Percentiles rank a stretch among this genome's conserved stretches.
phyloP scores from a whole-genome alignment of 2,888 invertebrate genomes.

The Melanchra persicariae region DNA sequence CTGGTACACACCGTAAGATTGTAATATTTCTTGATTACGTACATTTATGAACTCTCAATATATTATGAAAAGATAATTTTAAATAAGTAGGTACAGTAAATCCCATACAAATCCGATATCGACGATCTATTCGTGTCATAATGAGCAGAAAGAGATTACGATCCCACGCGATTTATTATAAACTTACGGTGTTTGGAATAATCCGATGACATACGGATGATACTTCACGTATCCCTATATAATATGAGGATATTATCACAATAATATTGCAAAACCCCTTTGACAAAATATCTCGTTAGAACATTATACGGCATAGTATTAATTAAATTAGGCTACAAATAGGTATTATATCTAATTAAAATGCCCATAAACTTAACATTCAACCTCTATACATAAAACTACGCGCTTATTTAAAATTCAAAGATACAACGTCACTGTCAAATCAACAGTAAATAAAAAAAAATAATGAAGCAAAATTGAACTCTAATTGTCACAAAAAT shows the following conservation, averaged over 20 bases:
- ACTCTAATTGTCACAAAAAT: slow-evolving; percentile 41
- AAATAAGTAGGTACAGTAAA: too few species aligned
- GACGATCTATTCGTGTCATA: too few species aligned
- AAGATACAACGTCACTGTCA: slow-evolving; percentile 48
- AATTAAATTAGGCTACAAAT: neutral
- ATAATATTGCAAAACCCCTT: neutral
- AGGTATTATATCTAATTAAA: neutral
- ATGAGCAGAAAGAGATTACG: too few species aligned
- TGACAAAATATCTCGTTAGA: neutral
- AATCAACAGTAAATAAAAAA: slow-evolving; percentile 28
- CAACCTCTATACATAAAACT: slow-evolving; percentile 30
- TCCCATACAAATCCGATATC: too few species aligned
- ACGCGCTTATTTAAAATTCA: slow-evolving; percentile 27
- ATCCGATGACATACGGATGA: too few species aligned
- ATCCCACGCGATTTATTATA: too few species aligned
- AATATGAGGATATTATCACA: too few species aligned
- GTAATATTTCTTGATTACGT: too few species aligned
- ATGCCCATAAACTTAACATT: slow-evolving; percentile 37
- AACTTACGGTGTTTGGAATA: neutral
- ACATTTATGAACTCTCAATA: too few species aligned
- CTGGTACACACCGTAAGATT: too few species aligned
- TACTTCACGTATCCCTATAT: too few species aligned
- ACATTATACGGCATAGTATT: neutral
- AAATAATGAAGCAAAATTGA: slow-evolving; percentile 56
- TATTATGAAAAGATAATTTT: too few species aligned